These are phyloP conservation scores for Rhynchonycteris naso DNA, from an alignment of 2,797 vertebrate genomes.

Conservation along the genomic window DNA sequence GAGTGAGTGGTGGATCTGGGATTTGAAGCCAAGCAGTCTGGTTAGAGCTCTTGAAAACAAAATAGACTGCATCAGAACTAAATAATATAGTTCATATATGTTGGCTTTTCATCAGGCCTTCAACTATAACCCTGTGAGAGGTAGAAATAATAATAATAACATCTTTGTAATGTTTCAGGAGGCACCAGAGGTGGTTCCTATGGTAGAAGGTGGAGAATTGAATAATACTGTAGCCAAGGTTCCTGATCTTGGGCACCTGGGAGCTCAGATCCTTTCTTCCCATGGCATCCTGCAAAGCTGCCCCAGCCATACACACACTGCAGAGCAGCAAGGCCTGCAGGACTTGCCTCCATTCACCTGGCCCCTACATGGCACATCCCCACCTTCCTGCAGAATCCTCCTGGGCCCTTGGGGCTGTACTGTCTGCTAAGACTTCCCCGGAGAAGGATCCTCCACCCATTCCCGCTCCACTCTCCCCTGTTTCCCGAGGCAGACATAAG, in stretches of 20 bases:
- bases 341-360: neutral
- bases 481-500: neutral
- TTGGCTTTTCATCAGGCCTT: neutral
- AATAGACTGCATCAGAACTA: neutral
- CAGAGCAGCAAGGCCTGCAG: neutral
- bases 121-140: neutral
- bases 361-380: neutral
- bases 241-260: neutral
- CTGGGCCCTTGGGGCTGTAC: no score
- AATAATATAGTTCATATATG: neutral
- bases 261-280: neutral
- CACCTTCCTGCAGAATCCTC: neutral
- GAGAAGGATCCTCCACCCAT: neutral
- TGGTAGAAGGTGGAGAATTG: neutral
- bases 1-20: neutral
- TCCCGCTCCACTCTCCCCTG: neutral
- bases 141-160: neutral
- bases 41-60: neutral
- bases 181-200: neutral
- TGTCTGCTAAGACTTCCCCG: neutral
- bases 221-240: neutral
- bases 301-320: neutral
- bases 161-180: neutral
- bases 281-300: neutral
- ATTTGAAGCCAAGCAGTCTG: neutral